Evolutionary conservation across 2,113 vertebrate genomes (phyloP).

Genomic region (Campylomormyrus tamandua): DNA sequence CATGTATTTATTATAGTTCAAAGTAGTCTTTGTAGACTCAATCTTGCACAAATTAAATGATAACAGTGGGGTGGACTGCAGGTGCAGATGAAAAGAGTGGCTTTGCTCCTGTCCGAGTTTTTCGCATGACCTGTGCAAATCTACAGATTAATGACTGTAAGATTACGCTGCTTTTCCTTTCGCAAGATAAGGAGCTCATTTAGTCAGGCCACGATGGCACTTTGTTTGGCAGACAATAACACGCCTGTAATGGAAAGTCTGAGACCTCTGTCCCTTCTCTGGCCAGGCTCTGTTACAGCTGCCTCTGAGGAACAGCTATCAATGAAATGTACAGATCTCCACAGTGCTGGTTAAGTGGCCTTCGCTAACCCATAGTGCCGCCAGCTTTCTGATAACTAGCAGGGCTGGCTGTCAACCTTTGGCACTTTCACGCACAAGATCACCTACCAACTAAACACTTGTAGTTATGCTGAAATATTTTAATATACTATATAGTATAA

Average conservation of each 20-base stretch:
- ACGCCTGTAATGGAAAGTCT: constrained; percentile 1
- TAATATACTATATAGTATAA: background rate
- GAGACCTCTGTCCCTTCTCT: background rate
- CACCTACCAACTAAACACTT: background rate
- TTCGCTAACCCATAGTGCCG: background rate
- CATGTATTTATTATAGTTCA: background rate
- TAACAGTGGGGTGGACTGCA: background rate
- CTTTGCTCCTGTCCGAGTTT: background rate
- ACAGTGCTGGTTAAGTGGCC: background rate
- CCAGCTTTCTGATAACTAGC: constrained; percentile 22
- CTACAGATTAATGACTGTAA: background rate
- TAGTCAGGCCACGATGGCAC: background rate
- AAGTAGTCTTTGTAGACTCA: background rate
- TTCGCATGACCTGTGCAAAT: background rate
- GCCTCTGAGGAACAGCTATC: background rate
- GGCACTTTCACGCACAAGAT: background rate
- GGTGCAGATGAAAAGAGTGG: background rate
- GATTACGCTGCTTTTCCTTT: background rate
- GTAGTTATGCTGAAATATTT: background rate
- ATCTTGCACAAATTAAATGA: background rate
- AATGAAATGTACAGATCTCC: background rate
- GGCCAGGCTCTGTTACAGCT: background rate
- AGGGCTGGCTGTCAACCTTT: constrained; percentile 26
- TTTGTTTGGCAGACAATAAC: background rate
- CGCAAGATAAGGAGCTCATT: constrained; percentile 10